phyloP scores from a whole-genome alignment of 2,113 vertebrate species.

The Alligator mississippiensis region DNA sequence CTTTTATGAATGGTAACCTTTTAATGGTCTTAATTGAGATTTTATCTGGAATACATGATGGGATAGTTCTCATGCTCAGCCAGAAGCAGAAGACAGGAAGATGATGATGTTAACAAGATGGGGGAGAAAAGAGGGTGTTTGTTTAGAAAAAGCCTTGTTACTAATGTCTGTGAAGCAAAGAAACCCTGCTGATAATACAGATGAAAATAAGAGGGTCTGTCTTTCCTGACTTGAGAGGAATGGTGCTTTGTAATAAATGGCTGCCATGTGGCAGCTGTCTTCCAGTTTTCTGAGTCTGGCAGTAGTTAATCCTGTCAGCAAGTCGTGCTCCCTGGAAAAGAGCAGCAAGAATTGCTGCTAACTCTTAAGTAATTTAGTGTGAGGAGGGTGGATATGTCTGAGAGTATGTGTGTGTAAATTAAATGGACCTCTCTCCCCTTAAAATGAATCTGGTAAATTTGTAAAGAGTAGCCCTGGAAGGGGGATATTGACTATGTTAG shows the following conservation, averaged over 20 bases:
- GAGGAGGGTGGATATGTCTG: slow-evolving; percentile 35
- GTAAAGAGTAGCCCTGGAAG: slow-evolving; percentile 26
- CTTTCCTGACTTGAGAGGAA: slow-evolving; percentile 66
- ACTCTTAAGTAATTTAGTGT: slow-evolving; percentile 45
- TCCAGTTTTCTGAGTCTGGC: slow-evolving; percentile 68
- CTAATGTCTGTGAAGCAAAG: slow-evolving; percentile 50
- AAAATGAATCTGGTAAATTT: slow-evolving; percentile 30
- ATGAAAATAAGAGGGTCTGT: slow-evolving; percentile 61
- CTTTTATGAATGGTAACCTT: neutral
- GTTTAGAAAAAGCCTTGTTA: slow-evolving; percentile 65
- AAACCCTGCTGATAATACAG: slow-evolving; percentile 72
- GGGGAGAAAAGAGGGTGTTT: slow-evolving; percentile 66
- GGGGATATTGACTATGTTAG: neutral
- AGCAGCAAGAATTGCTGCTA: slow-evolving; percentile 37
- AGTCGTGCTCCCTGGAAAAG: slow-evolving; percentile 63
- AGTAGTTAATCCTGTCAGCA: slow-evolving; percentile 69
- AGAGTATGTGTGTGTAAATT: neutral
- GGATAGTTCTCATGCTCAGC: slow-evolving; percentile 33
- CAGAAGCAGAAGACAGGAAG: slow-evolving; percentile 55
- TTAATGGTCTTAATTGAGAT: neutral
- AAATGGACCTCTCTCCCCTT: slow-evolving; percentile 32
- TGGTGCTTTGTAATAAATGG: slow-evolving; percentile 74
- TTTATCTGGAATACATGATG: neutral
- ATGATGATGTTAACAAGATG: slow-evolving; percentile 63
- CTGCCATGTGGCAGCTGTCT: slow-evolving; percentile 76